These are phyloP conservation scores for Baccha elongata DNA, from an alignment of 2,888 invertebrate species.

Conservation along the genomic window DNA sequence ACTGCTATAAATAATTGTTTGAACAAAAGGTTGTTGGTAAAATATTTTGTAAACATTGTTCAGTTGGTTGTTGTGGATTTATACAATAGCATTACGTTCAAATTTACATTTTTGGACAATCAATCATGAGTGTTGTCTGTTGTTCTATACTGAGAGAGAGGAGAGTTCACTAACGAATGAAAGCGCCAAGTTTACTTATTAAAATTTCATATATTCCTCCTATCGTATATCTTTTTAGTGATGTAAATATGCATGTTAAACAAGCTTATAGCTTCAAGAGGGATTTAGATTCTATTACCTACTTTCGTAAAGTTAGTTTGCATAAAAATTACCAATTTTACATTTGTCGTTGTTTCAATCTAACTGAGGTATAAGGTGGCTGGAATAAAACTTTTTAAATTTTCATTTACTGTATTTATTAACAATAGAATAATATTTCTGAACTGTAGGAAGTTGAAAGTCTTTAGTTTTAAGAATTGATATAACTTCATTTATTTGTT, in stretches of 20 bases:
- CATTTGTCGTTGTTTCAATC: background rate
- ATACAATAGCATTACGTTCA: constrained; percentile 70
- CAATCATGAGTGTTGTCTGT: constrained; percentile 67
- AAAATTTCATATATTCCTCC: constrained; percentile 39
- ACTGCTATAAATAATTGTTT: constrained; percentile 73
- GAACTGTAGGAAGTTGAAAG: background rate
- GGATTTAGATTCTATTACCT: constrained; percentile 15
- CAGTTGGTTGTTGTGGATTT: constrained; percentile 70
- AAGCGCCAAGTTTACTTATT: constrained; percentile 57
- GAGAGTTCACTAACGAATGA: constrained; percentile 61
- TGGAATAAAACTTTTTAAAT: too few species aligned
- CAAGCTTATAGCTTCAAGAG: constrained; percentile 29
- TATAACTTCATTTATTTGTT: too few species aligned
- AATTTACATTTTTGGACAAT: constrained; percentile 73
- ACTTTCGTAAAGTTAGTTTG: constrained; percentile 24
- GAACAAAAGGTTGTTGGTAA: constrained; percentile 72
- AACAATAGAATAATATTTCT: background rate
- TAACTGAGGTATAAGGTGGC: constrained; percentile 1
- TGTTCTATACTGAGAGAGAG: constrained; percentile 20
- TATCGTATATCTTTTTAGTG: constrained; percentile 23
- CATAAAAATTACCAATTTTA: constrained; percentile 1
- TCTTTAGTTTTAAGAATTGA: background rate
- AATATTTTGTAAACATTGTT: constrained; percentile 74
- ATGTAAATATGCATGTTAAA: constrained; percentile 54
- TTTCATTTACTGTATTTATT: constrained; percentile 2